phyloP scores from a whole-genome alignment of 2,113 vertebrate species.

The Galeopterus variegatus region DNA sequence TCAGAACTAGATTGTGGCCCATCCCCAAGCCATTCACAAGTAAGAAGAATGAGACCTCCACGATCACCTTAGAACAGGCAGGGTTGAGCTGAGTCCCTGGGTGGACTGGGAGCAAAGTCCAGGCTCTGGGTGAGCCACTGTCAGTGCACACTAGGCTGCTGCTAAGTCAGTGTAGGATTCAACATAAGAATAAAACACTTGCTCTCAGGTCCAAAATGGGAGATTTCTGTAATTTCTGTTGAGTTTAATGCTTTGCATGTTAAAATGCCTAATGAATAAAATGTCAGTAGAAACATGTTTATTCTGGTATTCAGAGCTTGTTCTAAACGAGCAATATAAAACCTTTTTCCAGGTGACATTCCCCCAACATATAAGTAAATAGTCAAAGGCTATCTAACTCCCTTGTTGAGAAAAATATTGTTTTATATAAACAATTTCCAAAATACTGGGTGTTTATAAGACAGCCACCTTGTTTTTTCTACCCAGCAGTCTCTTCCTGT shows the following conservation, averaged over 20 bases:
- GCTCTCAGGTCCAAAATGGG: background rate
- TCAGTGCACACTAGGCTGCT: background rate
- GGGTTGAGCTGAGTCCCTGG: no score
- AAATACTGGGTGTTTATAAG: background rate
- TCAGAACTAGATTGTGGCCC: background rate
- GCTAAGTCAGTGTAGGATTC: background rate
- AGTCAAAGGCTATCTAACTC: background rate
- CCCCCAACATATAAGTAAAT: background rate
- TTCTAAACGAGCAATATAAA: constrained; percentile 20
- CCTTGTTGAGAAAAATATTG: constrained; percentile 1
- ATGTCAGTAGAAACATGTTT: constrained; percentile 16
- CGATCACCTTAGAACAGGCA: background rate
- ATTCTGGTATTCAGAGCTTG: background rate
- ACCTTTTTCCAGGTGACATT: background rate
- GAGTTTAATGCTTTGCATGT: background rate
- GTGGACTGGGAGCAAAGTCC: background rate
- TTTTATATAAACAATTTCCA: background rate
- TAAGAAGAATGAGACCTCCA: background rate
- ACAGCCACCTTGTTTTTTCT: background rate
- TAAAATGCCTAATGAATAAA: constrained; percentile 41
- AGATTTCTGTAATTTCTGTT: background rate
- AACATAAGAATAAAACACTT: background rate
- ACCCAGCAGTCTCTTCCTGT: background rate
- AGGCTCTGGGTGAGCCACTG: background rate
- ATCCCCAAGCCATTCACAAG: background rate